Base-by-base conservation (phyloP, 2,888 invertebrate species). In the Drosophila algonquin region DNA sequence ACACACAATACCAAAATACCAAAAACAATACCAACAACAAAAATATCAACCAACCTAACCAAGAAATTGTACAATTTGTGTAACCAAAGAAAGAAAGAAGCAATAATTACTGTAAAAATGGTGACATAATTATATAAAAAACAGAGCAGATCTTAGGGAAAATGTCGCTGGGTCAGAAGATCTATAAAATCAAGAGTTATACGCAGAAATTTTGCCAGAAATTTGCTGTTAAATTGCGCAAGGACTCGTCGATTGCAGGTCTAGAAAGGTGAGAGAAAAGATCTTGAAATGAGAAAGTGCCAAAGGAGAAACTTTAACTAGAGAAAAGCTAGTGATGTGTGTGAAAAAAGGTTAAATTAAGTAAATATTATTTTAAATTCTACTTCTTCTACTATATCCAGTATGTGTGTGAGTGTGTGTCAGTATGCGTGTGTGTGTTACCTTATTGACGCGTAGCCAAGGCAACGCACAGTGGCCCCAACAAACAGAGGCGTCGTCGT, bases 111-210 rank as follows among this genome's bases (percentile, higher is more conserved):
- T 40, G 16, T 3, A 21, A 56, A 71, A 69, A 87, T 84, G 84
- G 88, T 84, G 88, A 87, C 86, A 86, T 87, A 87, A 80, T 60
- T 8, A 27, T 30, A 12, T 3, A 7, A n/a, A 40, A 14, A 10
- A 6, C 6, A 40, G 7, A 40, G 9, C 10, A n/a, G 54, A 46
- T 58, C 63, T 54, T 53, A 51, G 21, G 14, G 56, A 77, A 46
- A n/a, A 90, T 90, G 90, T 89, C 90, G 77, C 78, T 90, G 80
- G 80, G 86, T 71, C 87, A 90, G 62, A 90, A 90, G 76, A 89
- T 91, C 59, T 87, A 76, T 64, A 81, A 89, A 87, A 90, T 90
- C 62, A 85, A 80, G 77, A 84, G 73, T 74, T 91, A 83, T 71
- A 91, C 90, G 9, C 81, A 79, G 59, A 85, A 81, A 69, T 76